Percentiles rank a stretch among this genome's conserved stretches.
Evolutionary conservation across 2,797 vertebrate species (phyloP).

Genomic region (Anguilla pacifica): DNA sequence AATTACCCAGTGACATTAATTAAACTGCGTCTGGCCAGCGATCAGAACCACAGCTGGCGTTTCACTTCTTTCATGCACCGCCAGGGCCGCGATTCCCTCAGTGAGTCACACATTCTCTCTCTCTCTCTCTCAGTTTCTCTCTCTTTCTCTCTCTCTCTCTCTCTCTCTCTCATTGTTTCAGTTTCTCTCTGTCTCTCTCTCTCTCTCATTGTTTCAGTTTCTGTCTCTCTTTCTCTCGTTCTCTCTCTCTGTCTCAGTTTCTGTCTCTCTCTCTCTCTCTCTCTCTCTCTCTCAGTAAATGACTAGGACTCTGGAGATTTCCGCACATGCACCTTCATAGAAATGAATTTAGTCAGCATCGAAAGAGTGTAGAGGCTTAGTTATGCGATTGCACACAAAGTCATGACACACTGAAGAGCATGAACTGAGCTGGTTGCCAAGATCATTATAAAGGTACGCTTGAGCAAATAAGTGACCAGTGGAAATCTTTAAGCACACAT

Average conservation of each 20-base stretch:
- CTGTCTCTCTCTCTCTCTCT: neutral
- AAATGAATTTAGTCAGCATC: neutral
- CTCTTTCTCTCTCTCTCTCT: neutral
- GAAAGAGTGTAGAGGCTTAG: neutral
- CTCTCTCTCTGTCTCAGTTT: neutral
- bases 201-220: neutral
- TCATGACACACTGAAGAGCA: neutral
- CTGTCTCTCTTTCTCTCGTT: neutral
- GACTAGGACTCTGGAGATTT: neutral
- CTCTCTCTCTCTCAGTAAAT: neutral
- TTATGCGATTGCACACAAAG: neutral
- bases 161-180: neutral
- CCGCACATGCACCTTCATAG: too few relatives aligned
- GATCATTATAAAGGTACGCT: neutral
- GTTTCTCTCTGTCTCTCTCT: neutral
- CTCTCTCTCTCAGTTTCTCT: neutral
- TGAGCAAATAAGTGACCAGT: neutral
- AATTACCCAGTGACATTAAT: slow-evolving; percentile 45
- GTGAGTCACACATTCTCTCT: slow-evolving; percentile 23
- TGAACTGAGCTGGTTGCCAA: neutral
- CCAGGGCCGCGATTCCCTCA: slow-evolving; percentile 24
- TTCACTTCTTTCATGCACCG: neutral
- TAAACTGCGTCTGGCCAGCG: slow-evolving; percentile 33
- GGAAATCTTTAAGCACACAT: neutral
- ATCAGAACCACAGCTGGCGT: slow-evolving; percentile 38